Evolutionary conservation across 2,113 vertebrate genomes (phyloP).

Genomic region (Prietella phreatophila): DNA sequence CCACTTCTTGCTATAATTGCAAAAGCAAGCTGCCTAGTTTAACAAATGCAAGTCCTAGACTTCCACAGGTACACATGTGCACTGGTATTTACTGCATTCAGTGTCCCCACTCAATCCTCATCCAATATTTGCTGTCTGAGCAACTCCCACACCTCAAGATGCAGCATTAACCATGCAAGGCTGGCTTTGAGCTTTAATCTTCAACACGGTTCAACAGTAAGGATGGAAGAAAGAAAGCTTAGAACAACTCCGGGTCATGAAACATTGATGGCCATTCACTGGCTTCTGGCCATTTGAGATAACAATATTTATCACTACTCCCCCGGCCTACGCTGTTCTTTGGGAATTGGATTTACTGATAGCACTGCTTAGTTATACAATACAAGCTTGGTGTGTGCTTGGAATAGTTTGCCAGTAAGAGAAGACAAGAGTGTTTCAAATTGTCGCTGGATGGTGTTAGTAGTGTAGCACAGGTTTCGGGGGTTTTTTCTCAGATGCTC

Average conservation of each 20-base stretch:
- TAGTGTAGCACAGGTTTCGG: neutral
- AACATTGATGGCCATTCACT: slow-evolving; percentile 50
- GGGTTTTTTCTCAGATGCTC: neutral
- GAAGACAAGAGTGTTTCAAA: neutral
- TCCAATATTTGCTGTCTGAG: neutral
- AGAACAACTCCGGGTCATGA: slow-evolving; percentile 53
- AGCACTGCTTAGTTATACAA: slow-evolving; percentile 5
- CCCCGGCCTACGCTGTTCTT: neutral
- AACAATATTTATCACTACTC: slow-evolving; percentile 39
- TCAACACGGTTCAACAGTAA: slow-evolving; percentile 10
- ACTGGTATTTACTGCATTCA: slow-evolving; percentile 14
- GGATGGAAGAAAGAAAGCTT: slow-evolving; percentile 7
- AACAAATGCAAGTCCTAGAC: slow-evolving; percentile 5
- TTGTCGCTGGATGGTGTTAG: neutral
- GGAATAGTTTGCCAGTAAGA: neutral
- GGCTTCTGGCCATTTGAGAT: slow-evolving; percentile 40
- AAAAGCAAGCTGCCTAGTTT: slow-evolving; percentile 42
- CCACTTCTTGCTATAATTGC: slow-evolving; percentile 45
- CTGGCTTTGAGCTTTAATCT: slow-evolving; percentile 10
- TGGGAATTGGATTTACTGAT: neutral
- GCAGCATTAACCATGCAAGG: slow-evolving; percentile 23
- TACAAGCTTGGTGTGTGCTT: slow-evolving; percentile 13
- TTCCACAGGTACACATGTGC: slow-evolving; percentile 32
- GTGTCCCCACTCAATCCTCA: neutral
- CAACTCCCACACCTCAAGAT: slow-evolving; percentile 20